A percentile compares a stretch with the other conserved stretches of the same genome.
phyloP scores from a whole-genome alignment of 2,113 vertebrate genomes.

The Gymnobelideus leadbeateri region DNA sequence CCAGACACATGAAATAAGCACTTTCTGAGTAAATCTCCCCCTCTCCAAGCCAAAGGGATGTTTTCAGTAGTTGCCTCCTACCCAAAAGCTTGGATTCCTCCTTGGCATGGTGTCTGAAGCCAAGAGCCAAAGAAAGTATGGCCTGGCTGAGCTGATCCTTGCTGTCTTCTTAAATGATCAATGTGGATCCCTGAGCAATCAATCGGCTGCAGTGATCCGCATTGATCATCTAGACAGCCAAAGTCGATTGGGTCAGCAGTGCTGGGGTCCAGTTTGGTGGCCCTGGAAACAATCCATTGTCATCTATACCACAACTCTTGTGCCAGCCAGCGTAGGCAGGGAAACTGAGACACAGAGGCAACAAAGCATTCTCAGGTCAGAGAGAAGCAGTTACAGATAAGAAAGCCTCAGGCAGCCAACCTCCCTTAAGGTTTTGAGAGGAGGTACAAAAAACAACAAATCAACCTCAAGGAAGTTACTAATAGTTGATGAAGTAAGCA shows the following conservation, averaged over 20 bases:
- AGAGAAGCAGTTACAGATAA: not conserved
- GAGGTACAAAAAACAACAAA: not conserved
- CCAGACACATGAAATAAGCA: not conserved
- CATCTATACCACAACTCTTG: not conserved
- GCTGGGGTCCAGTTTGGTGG: constrained; percentile 48
- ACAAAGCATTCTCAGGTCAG: not conserved
- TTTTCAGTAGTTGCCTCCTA: not conserved
- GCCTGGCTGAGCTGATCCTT: constrained; percentile 10
- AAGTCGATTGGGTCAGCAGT: constrained; percentile 63
- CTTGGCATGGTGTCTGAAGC: not conserved
- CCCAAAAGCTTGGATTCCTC: constrained; percentile 10
- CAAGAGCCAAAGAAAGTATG: constrained; percentile 17
- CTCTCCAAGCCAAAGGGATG: not conserved
- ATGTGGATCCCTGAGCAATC: constrained; percentile 60
- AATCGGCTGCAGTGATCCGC: constrained; percentile 67
- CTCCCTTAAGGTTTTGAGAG: not conserved
- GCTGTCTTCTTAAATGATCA: constrained; percentile 63
- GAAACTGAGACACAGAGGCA: constrained; percentile 56
- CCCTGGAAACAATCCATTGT: not conserved
- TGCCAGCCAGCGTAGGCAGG: not conserved
- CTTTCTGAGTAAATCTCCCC: not conserved
- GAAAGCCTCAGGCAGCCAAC: not conserved
- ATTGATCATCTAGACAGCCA: constrained; percentile 65
- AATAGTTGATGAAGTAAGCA: not conserved
- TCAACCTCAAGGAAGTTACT: not conserved